Base-by-base conservation (phyloP, 23 tunicate species). In the Phallusia fumigata region DNA sequence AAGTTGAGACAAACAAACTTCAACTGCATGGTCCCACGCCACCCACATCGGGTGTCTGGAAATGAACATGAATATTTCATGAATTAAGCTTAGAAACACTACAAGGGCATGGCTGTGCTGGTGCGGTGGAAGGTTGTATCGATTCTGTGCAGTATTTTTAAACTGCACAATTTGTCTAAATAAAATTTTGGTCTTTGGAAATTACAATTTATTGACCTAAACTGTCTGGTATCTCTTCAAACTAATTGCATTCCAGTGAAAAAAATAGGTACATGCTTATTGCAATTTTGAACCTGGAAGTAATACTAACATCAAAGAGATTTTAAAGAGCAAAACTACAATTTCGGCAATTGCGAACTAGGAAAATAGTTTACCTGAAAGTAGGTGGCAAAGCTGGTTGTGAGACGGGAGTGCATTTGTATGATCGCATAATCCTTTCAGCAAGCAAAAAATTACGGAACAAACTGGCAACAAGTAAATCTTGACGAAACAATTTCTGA, bases 401-500 rank as follows among this genome's bases (percentile, higher is more conserved):
- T 69, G 95, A 95, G 15, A 90, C 89, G 19, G 99, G 99, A 26
- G 89, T 95, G 50, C 99, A 95, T 36, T 80, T 81, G 83, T 95
- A 95, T 36, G 99, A 95, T n/a, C 99, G 84, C 99, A 95, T 95
- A 50, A 95, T 88, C 26, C 99, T 53, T 40, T 95, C 99, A 33
- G 99, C 99, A 22, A 95, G 87, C 36, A 95, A 86, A 53, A 90
- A 95, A 76, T 95, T 95, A 19, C 99, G 95, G 80, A 90, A 95
- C 45, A 95, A 73, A 73, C 95, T 86, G 21, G 99, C 95, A n/a
- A 95, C 95, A 22, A 95, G 85, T 10, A 90, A 76, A 53, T 95
- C 99, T 87, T 90, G 95, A 30, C 99, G 99, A 80, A 95, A 95
- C 35, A 90, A 52, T 76, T 86, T 87, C 72, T 95, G 99, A 76